Evolutionary conservation across 2,113 vertebrate genomes (phyloP).

Genomic region (Cololabis saira): DNA sequence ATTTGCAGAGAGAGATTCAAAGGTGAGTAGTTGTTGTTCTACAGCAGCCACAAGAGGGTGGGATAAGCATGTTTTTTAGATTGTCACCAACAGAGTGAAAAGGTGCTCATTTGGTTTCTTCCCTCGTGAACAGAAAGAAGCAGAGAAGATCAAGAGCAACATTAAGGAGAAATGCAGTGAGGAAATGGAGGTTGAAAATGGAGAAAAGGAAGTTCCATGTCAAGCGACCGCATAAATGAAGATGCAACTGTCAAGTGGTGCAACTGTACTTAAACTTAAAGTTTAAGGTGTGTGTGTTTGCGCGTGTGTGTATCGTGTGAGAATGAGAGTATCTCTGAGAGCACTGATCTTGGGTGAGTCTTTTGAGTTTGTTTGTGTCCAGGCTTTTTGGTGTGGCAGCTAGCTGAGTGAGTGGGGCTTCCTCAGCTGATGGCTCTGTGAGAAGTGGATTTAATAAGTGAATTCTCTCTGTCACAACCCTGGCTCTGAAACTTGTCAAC

Average conservation of each 20-base stretch:
- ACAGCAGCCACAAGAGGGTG: slow-evolving; percentile 41
- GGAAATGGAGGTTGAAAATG: slow-evolving; percentile 75
- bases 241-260: slow-evolving; percentile 20
- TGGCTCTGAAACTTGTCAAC: slow-evolving; percentile 6
- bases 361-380: slow-evolving; percentile 44
- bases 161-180: slow-evolving; percentile 46
- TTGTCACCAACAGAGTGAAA: neutral
- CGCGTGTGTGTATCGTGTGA: slow-evolving; percentile 38
- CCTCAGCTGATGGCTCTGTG: slow-evolving; percentile 38
- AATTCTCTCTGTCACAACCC: slow-evolving; percentile 18
- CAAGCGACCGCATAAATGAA: slow-evolving; percentile 63
- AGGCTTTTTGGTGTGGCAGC: slow-evolving; percentile 62
- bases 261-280: slow-evolving; percentile 61
- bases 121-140: slow-evolving; percentile 68
- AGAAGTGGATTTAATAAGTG: slow-evolving; percentile 32
- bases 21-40: slow-evolving; percentile 77
- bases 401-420: slow-evolving; percentile 42
- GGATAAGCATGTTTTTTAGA: neutral
- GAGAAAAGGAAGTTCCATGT: slow-evolving; percentile 56
- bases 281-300: slow-evolving; percentile 47
- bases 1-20: slow-evolving; percentile 90
- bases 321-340: slow-evolving; percentile 27
- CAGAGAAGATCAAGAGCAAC: slow-evolving; percentile 45
- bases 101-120: neutral
- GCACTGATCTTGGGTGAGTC: slow-evolving; percentile 48